Evolutionary conservation across 2,888 invertebrate species (phyloP).

Genomic region (Tachina grossa): DNA sequence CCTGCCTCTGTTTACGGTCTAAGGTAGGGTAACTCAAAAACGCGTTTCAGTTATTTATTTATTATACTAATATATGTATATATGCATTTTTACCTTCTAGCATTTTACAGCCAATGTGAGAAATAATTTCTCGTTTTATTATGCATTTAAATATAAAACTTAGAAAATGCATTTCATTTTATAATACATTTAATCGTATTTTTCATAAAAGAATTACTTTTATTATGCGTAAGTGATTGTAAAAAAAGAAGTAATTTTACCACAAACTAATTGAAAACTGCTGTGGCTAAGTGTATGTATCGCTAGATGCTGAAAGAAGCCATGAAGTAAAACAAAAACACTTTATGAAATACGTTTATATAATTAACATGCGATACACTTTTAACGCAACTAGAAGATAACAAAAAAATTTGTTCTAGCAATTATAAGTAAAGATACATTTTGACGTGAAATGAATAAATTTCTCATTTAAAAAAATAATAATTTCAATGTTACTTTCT

Average conservation of each 20-base stretch:
- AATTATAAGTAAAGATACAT: background rate
- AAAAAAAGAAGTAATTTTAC: slow-evolving; percentile 34
- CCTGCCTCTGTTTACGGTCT: background rate
- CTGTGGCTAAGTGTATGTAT: background rate
- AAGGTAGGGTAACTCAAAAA: slow-evolving; percentile 22
- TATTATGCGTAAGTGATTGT: slow-evolving; percentile 58
- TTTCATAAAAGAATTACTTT: slow-evolving; percentile 39
- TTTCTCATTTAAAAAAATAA: background rate
- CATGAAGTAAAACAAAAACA: slow-evolving; percentile 21
- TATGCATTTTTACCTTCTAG: slow-evolving; percentile 14
- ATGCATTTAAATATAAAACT: slow-evolving; percentile 46
- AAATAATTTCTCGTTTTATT: slow-evolving; percentile 47
- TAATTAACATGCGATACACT: slow-evolving; percentile 26
- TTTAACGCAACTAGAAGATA: slow-evolving; percentile 1
- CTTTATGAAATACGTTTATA: slow-evolving; percentile 50
- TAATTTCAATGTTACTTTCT: background rate
- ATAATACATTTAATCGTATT: slow-evolving; percentile 29
- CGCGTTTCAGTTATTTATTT: slow-evolving; percentile 35
- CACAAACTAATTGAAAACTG: slow-evolving; percentile 51
- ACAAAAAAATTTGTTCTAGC: background rate
- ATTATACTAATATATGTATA: background rate
- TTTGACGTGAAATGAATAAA: background rate
- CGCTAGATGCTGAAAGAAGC: slow-evolving; percentile 4
- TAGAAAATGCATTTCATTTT: slow-evolving; percentile 63
- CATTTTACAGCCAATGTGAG: slow-evolving; percentile 26